These are phyloP conservation scores for Calephelis perditalis DNA, from an alignment of 2,888 invertebrate genomes.

Conservation along the genomic window DNA sequence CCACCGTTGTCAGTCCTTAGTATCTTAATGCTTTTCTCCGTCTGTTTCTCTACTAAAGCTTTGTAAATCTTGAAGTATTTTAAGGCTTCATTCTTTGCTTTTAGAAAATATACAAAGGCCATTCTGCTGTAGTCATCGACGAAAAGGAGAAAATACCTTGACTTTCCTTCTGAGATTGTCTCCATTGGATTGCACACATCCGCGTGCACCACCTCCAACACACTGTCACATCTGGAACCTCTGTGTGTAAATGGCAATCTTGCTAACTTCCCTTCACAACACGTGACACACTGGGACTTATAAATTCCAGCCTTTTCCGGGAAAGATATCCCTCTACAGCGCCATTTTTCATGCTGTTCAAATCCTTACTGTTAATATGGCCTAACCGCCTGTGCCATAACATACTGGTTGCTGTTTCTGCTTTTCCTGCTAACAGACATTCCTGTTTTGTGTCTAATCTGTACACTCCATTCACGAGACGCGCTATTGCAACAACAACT, in stretches of 20 bases:
- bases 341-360: conserved; percentile 24
- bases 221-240: neutral
- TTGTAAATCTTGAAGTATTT: conserved; percentile 10
- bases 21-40: conserved; percentile 11
- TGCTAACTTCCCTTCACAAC: conserved; percentile 24
- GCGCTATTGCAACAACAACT: conserved; percentile 22
- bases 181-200: conserved; percentile 9
- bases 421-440: conserved; percentile 11
- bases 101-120: conserved; percentile 6
- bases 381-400: conserved; percentile 24
- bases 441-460: conserved; percentile 20
- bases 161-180: neutral
- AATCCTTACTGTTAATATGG: conserved; percentile 24
- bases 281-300: conserved; percentile 17
- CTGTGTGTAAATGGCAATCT: conserved; percentile 18
- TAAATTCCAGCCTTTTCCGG: conserved; percentile 16
- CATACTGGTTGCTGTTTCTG: conserved; percentile 8
- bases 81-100: neutral
- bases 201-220: conserved; percentile 9
- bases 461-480: conserved; percentile 26
- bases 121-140: conserved; percentile 9
- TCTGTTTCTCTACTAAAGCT: conserved; percentile 15
- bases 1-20: conserved; percentile 18
- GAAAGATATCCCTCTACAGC: conserved; percentile 21
- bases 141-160: conserved; percentile 10